phyloP scores from a whole-genome alignment of 2,113 vertebrate genomes.

The Pycnonotus jocosus region DNA sequence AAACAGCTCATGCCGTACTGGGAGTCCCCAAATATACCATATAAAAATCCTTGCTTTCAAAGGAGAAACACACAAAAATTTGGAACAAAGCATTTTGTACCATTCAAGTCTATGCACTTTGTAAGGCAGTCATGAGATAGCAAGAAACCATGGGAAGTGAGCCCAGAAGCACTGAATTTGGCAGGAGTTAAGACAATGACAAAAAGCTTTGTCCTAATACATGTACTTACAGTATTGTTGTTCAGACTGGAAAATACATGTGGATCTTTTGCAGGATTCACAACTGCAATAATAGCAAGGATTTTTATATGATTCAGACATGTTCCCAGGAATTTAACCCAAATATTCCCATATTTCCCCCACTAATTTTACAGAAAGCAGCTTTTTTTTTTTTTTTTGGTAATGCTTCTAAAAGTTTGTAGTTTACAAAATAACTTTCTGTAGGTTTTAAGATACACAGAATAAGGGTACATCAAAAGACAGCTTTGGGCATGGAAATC shows the following conservation, averaged over 20 bases:
- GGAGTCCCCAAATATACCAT: not conserved
- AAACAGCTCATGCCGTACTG: fast-evolving
- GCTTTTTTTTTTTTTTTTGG: not conserved
- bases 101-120: not conserved
- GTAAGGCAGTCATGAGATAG: not conserved
- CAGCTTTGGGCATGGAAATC: not conserved
- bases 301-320: not conserved
- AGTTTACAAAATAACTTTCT: not conserved
- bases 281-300: not conserved
- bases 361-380: not conserved
- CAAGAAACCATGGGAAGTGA: not conserved
- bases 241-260: not conserved
- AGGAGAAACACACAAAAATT: not conserved
- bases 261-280: not conserved
- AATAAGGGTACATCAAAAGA: not conserved
- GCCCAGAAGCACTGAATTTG: not conserved
- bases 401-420: not conserved
- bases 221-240: not conserved
- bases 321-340: not conserved
- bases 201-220: not conserved
- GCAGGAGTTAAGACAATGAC: not conserved
- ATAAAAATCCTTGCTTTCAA: not conserved
- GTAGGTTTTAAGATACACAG: not conserved
- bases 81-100: not conserved
- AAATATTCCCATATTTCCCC: not conserved